Evolutionary conservation across 2,113 vertebrate genomes (phyloP).

Genomic region (Sander lucioperca): DNA sequence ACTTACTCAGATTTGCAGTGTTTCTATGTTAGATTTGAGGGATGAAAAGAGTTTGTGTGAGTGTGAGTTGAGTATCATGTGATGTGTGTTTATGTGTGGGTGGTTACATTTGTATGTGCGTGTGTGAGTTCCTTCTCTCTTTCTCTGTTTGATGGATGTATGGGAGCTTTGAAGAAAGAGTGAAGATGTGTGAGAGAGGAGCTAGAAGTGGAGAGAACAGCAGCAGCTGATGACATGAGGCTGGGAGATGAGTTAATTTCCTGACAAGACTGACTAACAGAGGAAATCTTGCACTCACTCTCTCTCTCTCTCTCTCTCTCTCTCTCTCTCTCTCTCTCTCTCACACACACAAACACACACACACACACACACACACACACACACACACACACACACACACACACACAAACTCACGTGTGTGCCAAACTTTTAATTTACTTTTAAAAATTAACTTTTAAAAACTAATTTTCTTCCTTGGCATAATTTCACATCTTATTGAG

Average conservation of each 20-base stretch:
- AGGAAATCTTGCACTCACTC: slow-evolving; percentile 17
- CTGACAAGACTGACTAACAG: slow-evolving; percentile 52
- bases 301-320: not conserved
- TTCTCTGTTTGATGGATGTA: slow-evolving; percentile 12
- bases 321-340: not conserved
- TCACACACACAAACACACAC: not conserved
- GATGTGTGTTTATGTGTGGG: slow-evolving; percentile 1
- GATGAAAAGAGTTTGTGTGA: slow-evolving; percentile 9
- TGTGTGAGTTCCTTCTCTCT: not conserved
- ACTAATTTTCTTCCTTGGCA: slow-evolving; percentile 19
- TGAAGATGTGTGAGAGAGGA: slow-evolving; percentile 22
- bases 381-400: not conserved
- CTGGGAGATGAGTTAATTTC: slow-evolving; percentile 53
- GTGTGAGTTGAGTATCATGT: slow-evolving; percentile 12
- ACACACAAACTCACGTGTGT: slow-evolving; percentile 3
- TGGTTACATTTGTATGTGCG: not conserved
- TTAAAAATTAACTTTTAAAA: too few species aligned
- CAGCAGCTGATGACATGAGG: slow-evolving; percentile 52
- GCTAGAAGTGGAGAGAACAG: slow-evolving; percentile 20
- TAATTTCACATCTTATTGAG: slow-evolving; percentile 45
- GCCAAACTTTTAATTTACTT: too few species aligned
- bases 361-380: slow-evolving; percentile 1
- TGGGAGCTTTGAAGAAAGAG: not conserved
- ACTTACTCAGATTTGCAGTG: slow-evolving; percentile 7
- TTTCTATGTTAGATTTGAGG: slow-evolving; percentile 2